Evolutionary conservation across 1,140 invertebrate species (phyloP).

Genomic region (Drosophila novamexicana): DNA sequence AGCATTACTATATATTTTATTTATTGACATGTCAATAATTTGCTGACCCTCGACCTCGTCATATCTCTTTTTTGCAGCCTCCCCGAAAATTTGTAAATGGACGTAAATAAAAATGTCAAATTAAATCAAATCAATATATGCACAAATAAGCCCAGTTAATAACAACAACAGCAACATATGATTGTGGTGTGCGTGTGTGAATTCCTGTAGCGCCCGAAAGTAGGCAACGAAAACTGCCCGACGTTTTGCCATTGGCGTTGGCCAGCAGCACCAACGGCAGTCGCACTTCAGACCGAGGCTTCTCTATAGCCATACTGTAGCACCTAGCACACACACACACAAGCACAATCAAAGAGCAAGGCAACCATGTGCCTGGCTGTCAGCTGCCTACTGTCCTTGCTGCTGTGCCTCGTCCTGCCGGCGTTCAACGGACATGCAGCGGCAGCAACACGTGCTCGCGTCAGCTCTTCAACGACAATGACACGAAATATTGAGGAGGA

Average conservation of each 20-base stretch:
- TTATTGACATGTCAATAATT: slow-evolving; percentile 73
- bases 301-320: slow-evolving; percentile 3
- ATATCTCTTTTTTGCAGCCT: slow-evolving; percentile 20
- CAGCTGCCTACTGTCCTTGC: slow-evolving; percentile 46
- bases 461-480: slow-evolving; percentile 79
- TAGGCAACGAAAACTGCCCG: slow-evolving; percentile 35
- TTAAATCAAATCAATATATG: slow-evolving; percentile 55
- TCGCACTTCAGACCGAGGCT: slow-evolving; percentile 17
- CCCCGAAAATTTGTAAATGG: slow-evolving; percentile 33
- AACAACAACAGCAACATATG: slow-evolving; percentile 38
- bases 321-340: slow-evolving; percentile 13
- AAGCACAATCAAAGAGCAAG: slow-evolving; percentile 35
- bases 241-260: slow-evolving; percentile 17
- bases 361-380: slow-evolving; percentile 61
- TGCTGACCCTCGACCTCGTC: slow-evolving; percentile 19
- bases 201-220: slow-evolving; percentile 29
- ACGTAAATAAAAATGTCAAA: slow-evolving; percentile 41
- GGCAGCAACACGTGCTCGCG: slow-evolving; percentile 74
- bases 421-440: slow-evolving; percentile 59
- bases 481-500: slow-evolving; percentile 81
- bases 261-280: slow-evolving; percentile 10
- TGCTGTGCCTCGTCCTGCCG: slow-evolving; percentile 64
- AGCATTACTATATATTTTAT: slow-evolving; percentile 47
- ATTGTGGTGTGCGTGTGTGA: slow-evolving; percentile 30
- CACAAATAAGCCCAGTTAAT: slow-evolving; percentile 37